Percentiles rank a stretch among this genome's conserved stretches.
phyloP scores from a whole-genome alignment of 2,113 vertebrate genomes.

The Mirza zaza region DNA sequence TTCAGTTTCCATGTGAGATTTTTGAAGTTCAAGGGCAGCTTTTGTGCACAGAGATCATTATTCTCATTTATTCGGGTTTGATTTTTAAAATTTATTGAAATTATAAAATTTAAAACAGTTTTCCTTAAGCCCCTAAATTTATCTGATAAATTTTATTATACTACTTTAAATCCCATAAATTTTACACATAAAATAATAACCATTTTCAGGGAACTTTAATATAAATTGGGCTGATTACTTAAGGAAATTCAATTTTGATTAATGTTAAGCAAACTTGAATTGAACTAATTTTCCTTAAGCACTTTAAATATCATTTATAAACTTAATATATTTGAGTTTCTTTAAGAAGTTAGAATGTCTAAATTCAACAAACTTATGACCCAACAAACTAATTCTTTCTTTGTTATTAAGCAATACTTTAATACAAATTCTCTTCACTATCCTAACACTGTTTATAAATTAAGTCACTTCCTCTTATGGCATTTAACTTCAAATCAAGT shows the following conservation, averaged over 20 bases:
- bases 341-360: slow-evolving; percentile 43
- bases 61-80: neutral
- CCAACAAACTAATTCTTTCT: neutral
- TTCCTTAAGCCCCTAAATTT: neutral
- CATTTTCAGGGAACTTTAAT: slow-evolving; percentile 28
- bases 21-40: neutral
- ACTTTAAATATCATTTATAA: slow-evolving; percentile 26
- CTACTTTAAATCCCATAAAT: neutral
- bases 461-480: slow-evolving; percentile 23
- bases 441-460: neutral
- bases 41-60: neutral
- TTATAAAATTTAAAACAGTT: neutral
- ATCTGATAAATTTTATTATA: neutral
- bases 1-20: neutral
- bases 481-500: slow-evolving; percentile 35
- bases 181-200: slow-evolving; percentile 20
- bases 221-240: slow-evolving; percentile 8
- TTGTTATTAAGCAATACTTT: neutral
- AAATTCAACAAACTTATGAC: neutral
- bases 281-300: slow-evolving; percentile 47
- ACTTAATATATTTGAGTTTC: slow-evolving; percentile 41
- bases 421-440: neutral
- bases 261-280: slow-evolving; percentile 36
- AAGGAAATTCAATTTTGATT: slow-evolving; percentile 52
- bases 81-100: neutral